Percentiles rank a stretch among this genome's conserved stretches.
phyloP scores from a whole-genome alignment of 2,888 invertebrate genomes.

The Prenolepis imparis region DNA sequence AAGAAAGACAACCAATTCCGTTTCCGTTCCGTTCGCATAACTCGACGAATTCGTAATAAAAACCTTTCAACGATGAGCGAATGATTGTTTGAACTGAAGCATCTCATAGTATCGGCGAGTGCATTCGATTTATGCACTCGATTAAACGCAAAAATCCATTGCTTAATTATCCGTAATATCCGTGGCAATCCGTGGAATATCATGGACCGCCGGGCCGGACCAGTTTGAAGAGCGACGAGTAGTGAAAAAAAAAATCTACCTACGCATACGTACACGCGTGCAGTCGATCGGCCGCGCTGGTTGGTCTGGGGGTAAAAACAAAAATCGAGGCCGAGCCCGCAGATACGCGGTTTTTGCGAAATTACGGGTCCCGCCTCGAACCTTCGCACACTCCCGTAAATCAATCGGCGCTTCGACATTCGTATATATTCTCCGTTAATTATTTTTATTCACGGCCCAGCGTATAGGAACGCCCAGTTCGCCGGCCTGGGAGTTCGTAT shows the following conservation, averaged over 20 bases:
- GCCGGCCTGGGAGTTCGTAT: slow-evolving; percentile 58
- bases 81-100: slow-evolving; percentile 63
- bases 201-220: slow-evolving; percentile 68
- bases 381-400: slow-evolving; percentile 80
- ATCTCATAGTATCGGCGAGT: slow-evolving; percentile 60
- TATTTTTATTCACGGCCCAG: slow-evolving; percentile 82
- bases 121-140: slow-evolving; percentile 68
- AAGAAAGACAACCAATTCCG: slow-evolving; percentile 16
- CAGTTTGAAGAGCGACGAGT: slow-evolving; percentile 68
- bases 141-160: slow-evolving; percentile 72
- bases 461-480: slow-evolving; percentile 75
- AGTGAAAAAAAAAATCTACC: slow-evolving; percentile 63
- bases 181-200: slow-evolving; percentile 69
- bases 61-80: slow-evolving; percentile 53
- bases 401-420: slow-evolving; percentile 81
- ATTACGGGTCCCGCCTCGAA: slow-evolving; percentile 78
- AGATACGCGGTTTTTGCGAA: slow-evolving; percentile 82
- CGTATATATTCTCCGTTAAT: slow-evolving; percentile 81
- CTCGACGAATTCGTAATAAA: slow-evolving; percentile 40
- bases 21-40: slow-evolving; percentile 22
- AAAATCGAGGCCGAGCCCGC: slow-evolving; percentile 82
- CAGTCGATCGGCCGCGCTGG: slow-evolving; percentile 67
- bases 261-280: slow-evolving; percentile 57
- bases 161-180: slow-evolving; percentile 77
- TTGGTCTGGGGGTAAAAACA: slow-evolving; percentile 74